Conservation (phyloP, 2,888 invertebrate species). For the Nesidiocoris tenuis region DNA sequence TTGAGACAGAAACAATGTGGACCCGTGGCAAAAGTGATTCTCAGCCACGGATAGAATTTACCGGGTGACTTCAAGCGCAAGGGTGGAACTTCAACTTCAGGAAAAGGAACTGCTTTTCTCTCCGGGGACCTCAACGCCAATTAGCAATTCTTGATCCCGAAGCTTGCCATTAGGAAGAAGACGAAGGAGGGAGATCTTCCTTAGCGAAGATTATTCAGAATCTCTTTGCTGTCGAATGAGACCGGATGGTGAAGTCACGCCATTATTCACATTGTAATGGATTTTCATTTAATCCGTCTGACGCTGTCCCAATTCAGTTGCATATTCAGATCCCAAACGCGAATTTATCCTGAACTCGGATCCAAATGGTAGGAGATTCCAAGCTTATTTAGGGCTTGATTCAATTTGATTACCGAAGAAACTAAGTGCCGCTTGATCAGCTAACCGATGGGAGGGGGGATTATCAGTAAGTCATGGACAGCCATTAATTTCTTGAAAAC, state of each 20-base stretch:
- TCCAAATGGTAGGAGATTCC: too few species aligned
- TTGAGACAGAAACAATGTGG: not conserved
- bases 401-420: too few species aligned
- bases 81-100: constrained; percentile 3
- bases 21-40: constrained; percentile 4
- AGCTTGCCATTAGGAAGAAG: not conserved
- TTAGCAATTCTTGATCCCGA: constrained; percentile 28
- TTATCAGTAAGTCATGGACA: too few species aligned
- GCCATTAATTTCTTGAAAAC: too few species aligned
- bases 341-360: too few species aligned
- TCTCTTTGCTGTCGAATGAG: not conserved
- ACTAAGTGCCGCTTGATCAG: too few species aligned
- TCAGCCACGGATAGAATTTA: constrained; percentile 16
- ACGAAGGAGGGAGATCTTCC: not conserved
- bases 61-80: constrained; percentile 5
- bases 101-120: constrained; percentile 1
- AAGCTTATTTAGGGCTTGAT: too few species aligned
- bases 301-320: too few species aligned
- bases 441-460: too few species aligned
- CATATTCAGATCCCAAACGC: too few species aligned
- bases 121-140: constrained; percentile 13
- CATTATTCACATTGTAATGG: constrained; percentile 13
- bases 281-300: too few species aligned
- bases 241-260: not conserved
- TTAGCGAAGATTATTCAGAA: not conserved